phyloP scores from a whole-genome alignment of 2,113 vertebrate genomes.

The Taurulus bubalis region DNA sequence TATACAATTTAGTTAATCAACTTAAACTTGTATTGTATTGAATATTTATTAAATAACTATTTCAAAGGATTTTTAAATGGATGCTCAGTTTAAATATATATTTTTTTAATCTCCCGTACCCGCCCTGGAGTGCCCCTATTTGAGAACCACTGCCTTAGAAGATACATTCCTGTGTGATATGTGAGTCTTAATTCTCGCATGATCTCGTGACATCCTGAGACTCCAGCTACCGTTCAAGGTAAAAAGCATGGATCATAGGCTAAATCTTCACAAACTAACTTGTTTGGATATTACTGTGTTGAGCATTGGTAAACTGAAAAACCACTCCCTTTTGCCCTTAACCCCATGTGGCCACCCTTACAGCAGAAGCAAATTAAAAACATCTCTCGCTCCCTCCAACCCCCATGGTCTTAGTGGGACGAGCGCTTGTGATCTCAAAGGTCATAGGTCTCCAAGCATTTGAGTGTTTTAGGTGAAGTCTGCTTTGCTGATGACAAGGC shows the following conservation, averaged over 20 bases:
- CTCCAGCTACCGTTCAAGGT: no score
- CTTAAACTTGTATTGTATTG: no score
- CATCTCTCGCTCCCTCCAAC: not conserved
- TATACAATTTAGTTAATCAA: no score
- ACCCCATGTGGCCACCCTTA: not conserved
- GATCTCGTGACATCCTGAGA: not conserved
- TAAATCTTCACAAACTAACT: not conserved
- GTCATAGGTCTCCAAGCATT: conserved; percentile 1
- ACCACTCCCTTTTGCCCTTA: not conserved
- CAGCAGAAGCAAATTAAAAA: not conserved
- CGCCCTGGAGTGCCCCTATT: no score
- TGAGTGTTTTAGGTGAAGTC: not conserved
- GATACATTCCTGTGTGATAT: no score
- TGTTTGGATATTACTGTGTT: not conserved
- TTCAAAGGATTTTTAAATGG: no score
- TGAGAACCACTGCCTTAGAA: no score
- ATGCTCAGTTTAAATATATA: no score
- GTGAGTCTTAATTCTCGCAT: not conserved
- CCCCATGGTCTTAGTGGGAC: not conserved
- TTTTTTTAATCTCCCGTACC: no score
- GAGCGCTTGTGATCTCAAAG: conserved; percentile 18
- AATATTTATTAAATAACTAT: no score
- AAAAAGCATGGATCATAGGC: not conserved
- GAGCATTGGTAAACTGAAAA: not conserved
- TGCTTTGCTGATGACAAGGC: not conserved